Percentiles rank a stretch among this genome's conserved stretches.
These are phyloP conservation scores for Lycaon pictus DNA, from an alignment of 2,113 vertebrate species.

Conservation along the genomic window DNA sequence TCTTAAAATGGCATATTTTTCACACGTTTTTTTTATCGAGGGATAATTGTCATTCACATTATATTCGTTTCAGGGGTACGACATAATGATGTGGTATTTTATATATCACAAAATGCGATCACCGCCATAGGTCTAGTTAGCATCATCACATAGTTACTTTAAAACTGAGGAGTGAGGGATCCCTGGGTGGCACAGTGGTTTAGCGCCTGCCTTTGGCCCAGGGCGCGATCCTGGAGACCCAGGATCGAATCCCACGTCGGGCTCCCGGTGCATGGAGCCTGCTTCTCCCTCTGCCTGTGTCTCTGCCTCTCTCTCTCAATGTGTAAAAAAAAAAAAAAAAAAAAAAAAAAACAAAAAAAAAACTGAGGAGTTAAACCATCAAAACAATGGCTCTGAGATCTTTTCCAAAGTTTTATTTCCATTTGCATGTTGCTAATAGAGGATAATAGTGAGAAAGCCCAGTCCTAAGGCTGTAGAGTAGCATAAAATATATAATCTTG, in stretches of 20 bases:
- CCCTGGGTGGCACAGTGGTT: too few relatives aligned
- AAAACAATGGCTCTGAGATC: slow-evolving; percentile 51
- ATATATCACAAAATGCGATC: neutral
- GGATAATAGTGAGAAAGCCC: neutral
- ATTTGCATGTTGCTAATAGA: slow-evolving; percentile 68
- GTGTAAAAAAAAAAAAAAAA: too few relatives aligned
- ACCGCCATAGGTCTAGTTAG: neutral
- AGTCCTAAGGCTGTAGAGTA: slow-evolving; percentile 42
- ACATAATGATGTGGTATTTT: neutral
- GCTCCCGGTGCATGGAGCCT: too few relatives aligned
- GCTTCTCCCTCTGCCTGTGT: too few relatives aligned
- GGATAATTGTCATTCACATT: neutral
- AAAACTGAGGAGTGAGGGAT: neutral
- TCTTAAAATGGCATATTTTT: slow-evolving; percentile 43
- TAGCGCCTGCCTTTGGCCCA: too few relatives aligned
- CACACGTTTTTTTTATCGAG: neutral
- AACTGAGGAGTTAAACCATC: slow-evolving; percentile 33
- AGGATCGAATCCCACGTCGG: too few relatives aligned
- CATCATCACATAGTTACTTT: slow-evolving; percentile 41
- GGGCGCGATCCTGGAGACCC: too few relatives aligned
- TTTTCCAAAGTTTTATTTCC: slow-evolving; percentile 70
- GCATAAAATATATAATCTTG: slow-evolving; percentile 46
- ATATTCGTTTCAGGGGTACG: neutral
- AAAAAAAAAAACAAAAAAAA: neutral
- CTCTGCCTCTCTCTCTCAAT: too few relatives aligned